Base-by-base conservation (phyloP, 1,140 invertebrate genomes). In the Euschistus heros region DNA sequence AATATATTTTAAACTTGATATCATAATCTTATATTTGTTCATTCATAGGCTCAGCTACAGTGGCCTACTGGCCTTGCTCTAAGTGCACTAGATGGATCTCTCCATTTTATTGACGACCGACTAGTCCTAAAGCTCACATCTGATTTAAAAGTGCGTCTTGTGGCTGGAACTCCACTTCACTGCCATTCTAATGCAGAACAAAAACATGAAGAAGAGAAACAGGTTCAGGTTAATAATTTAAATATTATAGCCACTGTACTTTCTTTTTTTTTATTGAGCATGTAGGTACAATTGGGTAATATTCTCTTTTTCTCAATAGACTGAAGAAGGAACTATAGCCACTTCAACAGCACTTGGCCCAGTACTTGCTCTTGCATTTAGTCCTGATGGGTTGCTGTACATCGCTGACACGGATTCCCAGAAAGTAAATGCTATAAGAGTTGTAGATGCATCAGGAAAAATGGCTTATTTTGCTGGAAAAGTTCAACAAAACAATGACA, bases 91-190 rank as follows among this genome's bases (percentile, higher is more conserved):
- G 95, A 98, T 75, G 92, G 92, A 44, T 88, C 90, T 0, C 77
- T 98, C 0, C 92, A 97, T 73, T 95, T 98, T 70, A 89, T 98
- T 59, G 96, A 98, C 73, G 93, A 97, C 73, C 84, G 92, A 67
- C 83, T 97, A 3, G 89, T 98, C 0, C 78, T 97, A 46, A 92
- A 94, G 75, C 77, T 98, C 50, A 96, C 93, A 1, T 86, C 87
- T 42, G 92, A 94, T 71, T 84, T 91, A 80, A 93, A 94, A 76
- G 86, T 91, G 8, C 87, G 88, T 70, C 87, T 95, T 0, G 87
- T 96, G 4, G 92, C 94, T 64, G 94, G 94, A 37, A 88, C 87
- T 46, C 92, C 93, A 4, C 78, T 93, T 13, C 92, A 96, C 74
- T 97, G 93, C 70, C 79, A 81, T 64, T 74, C 81, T 50, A 77